Evolutionary conservation across 2,113 vertebrate genomes (phyloP).

Genomic region (Triplophysa dalaica): DNA sequence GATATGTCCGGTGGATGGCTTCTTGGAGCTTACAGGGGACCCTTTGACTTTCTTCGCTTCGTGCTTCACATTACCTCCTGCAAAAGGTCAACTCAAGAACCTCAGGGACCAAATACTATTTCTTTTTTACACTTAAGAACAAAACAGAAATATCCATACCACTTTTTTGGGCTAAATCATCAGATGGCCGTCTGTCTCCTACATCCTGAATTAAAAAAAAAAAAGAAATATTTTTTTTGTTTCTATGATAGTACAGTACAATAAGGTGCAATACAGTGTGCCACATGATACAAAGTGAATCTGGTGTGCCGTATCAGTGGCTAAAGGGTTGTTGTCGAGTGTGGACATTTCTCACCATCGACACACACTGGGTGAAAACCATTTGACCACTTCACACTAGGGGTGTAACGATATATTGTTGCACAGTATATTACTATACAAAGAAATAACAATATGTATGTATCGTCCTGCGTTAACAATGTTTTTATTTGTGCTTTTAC

Average conservation of each 20-base stretch:
- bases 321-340: neutral
- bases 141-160: constrained; percentile 57
- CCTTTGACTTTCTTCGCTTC: constrained; percentile 82
- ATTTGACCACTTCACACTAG: constrained; percentile 36
- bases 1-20: constrained; percentile 93
- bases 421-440: too few relatives aligned
- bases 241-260: neutral
- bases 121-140: neutral
- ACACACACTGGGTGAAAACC: neutral
- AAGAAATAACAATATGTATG: too few relatives aligned
- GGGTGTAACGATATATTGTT: too few relatives aligned
- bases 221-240: constrained; percentile 11
- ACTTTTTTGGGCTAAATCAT: constrained; percentile 64
- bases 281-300: neutral
- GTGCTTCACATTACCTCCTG: constrained; percentile 80
- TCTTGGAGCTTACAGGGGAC: constrained; percentile 78
- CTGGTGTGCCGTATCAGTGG: constrained; percentile 1
- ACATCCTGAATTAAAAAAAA: constrained; percentile 62
- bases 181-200: constrained; percentile 62
- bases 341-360: neutral
- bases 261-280: neutral
- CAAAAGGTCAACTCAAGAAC: constrained; percentile 52
- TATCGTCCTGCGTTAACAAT: too few relatives aligned
- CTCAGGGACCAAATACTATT: neutral
- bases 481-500: too few relatives aligned